A percentile compares a stretch with the other conserved stretches of the same genome.
Evolutionary conservation across 2,113 vertebrate genomes (phyloP).

Genomic region (Pyxicephalus adspersus): DNA sequence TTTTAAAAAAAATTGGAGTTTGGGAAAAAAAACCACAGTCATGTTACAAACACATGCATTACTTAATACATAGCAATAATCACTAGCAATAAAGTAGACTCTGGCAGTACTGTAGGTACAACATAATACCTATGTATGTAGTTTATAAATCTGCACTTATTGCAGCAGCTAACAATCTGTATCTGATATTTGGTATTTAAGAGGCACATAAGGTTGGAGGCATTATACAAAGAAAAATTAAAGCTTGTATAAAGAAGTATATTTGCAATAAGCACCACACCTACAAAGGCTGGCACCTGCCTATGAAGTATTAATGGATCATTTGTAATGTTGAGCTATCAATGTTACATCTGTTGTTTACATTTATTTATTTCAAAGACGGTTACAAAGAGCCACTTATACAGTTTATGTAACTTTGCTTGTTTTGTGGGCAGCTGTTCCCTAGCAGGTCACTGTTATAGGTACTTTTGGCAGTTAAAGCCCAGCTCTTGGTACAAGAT

Average conservation of each 20-base stretch:
- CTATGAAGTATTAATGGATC: too few species aligned
- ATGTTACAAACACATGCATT: not conserved
- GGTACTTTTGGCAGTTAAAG: too few species aligned
- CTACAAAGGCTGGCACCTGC: not conserved
- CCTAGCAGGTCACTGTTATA: too few species aligned
- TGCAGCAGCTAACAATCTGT: constrained; percentile 25
- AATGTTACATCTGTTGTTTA: too few species aligned
- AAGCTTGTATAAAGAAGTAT: not conserved
- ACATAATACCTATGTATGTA: too few species aligned
- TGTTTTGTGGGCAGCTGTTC: too few species aligned
- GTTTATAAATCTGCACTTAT: constrained; percentile 8
- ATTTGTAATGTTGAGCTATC: too few species aligned
- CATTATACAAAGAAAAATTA: not conserved
- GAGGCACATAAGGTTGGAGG: constrained; percentile 14
- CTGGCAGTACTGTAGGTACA: not conserved
- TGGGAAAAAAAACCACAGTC: not conserved
- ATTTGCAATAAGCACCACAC: not conserved
- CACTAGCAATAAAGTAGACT: constrained; percentile 1
- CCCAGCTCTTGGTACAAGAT: too few species aligned
- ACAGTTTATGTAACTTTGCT: too few species aligned
- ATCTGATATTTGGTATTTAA: constrained; percentile 14
- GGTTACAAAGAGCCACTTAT: too few species aligned
- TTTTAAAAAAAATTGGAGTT: too few species aligned
- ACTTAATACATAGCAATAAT: not conserved
- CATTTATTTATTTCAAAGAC: too few species aligned